These are phyloP conservation scores for Aspiorhynchus laticeps DNA, from an alignment of 2,113 vertebrate species.

Conservation along the genomic window DNA sequence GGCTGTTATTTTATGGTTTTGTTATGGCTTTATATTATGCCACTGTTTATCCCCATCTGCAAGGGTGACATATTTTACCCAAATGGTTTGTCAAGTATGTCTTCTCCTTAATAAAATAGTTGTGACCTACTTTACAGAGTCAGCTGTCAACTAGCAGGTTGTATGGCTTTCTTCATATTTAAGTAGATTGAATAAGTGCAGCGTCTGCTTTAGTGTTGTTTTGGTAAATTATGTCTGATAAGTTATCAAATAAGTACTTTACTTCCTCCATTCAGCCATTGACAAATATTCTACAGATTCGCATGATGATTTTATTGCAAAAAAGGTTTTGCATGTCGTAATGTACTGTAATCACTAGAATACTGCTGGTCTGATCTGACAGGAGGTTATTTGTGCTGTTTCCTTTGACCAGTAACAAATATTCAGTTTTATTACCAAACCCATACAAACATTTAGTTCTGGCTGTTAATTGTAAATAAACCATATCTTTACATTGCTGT, in stretches of 20 bases:
- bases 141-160: background rate
- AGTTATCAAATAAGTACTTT: background rate
- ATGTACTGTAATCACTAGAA: background rate
- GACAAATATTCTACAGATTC: background rate
- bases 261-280: background rate
- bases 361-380: background rate
- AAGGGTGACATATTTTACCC: background rate
- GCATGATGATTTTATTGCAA: background rate
- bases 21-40: background rate
- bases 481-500: background rate
- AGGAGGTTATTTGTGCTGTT: background rate
- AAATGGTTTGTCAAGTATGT: background rate
- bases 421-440: background rate
- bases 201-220: background rate
- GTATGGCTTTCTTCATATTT: background rate
- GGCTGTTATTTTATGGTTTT: background rate
- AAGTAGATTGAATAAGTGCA: background rate
- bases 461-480: background rate
- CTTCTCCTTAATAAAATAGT: background rate
- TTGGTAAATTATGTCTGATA: background rate
- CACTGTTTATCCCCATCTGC: background rate
- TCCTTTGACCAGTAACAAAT: background rate
- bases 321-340: background rate
- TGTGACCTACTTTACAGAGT: constrained; percentile 23
- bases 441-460: background rate